phyloP scores from a whole-genome alignment of 2,113 vertebrate genomes.

The Actinemys pallida region DNA sequence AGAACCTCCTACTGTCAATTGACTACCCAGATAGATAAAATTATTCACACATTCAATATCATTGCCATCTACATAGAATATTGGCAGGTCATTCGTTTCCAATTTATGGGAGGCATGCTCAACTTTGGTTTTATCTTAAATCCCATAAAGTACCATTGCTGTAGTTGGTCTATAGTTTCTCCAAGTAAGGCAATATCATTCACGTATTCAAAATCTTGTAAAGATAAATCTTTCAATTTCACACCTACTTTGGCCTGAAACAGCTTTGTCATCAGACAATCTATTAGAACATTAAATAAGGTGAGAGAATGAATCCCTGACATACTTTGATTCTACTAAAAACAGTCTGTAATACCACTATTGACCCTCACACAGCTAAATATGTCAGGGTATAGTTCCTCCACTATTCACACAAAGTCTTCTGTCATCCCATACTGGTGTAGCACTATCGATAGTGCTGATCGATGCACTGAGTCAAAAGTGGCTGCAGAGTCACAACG shows the following conservation, averaged over 20 bases:
- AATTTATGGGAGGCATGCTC: too few relatives aligned
- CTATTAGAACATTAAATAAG: background rate
- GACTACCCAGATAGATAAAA: background rate
- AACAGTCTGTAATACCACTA: background rate
- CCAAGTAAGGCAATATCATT: background rate
- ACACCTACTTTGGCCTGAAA: background rate
- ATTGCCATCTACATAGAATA: too few relatives aligned
- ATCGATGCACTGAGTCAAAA: background rate
- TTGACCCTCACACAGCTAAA: background rate
- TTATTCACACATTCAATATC: background rate
- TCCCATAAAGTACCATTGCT: too few relatives aligned
- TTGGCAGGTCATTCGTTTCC: too few relatives aligned
- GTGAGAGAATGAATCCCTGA: background rate
- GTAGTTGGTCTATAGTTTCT: too few relatives aligned
- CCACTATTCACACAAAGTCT: background rate
- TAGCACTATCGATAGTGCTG: background rate
- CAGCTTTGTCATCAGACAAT: background rate
- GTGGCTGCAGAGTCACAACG: background rate
- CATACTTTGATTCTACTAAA: background rate
- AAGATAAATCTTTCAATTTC: background rate
- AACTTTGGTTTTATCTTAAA: too few relatives aligned
- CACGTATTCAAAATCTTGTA: background rate
- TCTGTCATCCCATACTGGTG: background rate
- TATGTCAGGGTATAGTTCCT: background rate
- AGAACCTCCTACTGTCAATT: background rate